Percentiles rank a stretch among this genome's conserved stretches.
Evolutionary conservation across 2,888 invertebrate species (phyloP).

Genomic region (Tetranychus truncatus): DNA sequence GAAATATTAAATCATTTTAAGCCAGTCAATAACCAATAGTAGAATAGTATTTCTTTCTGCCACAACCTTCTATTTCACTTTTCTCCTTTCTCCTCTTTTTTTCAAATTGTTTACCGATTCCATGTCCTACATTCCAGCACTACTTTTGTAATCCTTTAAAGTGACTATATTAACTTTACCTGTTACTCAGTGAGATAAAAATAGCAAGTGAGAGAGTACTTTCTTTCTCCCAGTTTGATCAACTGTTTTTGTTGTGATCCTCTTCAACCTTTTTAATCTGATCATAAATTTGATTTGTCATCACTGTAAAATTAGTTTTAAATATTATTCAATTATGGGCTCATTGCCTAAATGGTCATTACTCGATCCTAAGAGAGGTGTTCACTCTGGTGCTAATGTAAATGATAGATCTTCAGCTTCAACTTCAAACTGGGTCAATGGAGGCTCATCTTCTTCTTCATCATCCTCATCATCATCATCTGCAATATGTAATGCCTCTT

Average conservation of each 20-base stretch:
- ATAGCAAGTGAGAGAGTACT: not conserved
- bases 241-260: not conserved
- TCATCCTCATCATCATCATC: slow-evolving; percentile 5
- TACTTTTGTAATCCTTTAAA: not conserved
- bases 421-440: not conserved
- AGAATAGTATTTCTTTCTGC: not conserved
- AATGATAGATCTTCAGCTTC: slow-evolving; percentile 1
- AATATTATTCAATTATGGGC: not conserved
- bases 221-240: not conserved
- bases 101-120: not conserved
- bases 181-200: slow-evolving; percentile 1
- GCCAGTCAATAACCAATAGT: too few species aligned
- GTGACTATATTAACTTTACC: not conserved
- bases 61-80: not conserved
- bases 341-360: slow-evolving; percentile 10
- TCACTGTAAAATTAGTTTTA: not conserved
- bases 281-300: not conserved
- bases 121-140: not conserved
- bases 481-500: not conserved
- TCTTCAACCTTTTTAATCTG: not conserved
- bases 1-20: too few species aligned
- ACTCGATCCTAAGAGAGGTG: slow-evolving; percentile 5
- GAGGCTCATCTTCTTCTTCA: not conserved
- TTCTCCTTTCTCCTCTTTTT: slow-evolving; percentile 1
- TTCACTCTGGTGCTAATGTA: not conserved